phyloP scores from a whole-genome alignment of 2,113 vertebrate genomes.

The Oriolus oriolus region DNA sequence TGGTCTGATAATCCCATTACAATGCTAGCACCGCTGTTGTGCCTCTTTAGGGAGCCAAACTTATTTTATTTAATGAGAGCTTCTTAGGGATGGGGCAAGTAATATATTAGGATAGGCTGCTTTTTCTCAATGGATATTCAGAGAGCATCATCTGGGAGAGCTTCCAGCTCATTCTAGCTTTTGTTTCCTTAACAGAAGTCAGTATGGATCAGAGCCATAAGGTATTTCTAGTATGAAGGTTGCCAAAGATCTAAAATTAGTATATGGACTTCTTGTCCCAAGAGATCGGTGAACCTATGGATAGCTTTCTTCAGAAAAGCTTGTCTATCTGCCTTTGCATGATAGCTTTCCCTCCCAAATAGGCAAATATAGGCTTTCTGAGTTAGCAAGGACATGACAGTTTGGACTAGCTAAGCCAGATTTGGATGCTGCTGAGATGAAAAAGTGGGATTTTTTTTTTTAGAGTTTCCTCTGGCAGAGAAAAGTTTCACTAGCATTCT shows the following conservation, averaged over 20 bases:
- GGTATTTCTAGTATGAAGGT: not conserved
- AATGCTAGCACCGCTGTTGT: not conserved
- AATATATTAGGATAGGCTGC: not conserved
- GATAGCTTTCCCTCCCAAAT: not conserved
- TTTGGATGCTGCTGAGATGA: not conserved
- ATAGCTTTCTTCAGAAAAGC: not conserved
- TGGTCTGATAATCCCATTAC: not conserved
- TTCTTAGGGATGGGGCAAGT: not conserved
- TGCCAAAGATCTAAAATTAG: not conserved
- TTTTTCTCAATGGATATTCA: constrained; percentile 14
- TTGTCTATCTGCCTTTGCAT: not conserved
- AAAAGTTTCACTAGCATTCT: not conserved
- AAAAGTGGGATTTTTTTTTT: not conserved
- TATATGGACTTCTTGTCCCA: not conserved
- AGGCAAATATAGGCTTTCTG: not conserved
- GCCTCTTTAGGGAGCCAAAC: not conserved
- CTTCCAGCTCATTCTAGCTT: constrained; percentile 32
- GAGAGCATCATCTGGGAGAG: constrained; percentile 7
- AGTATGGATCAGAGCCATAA: not conserved
- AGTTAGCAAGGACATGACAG: not conserved
- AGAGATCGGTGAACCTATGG: not conserved
- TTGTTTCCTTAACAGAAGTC: constrained; percentile 32
- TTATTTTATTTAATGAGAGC: not conserved
- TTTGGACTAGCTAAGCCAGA: constrained; percentile 39
- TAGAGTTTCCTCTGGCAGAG: constrained; percentile 16